These are phyloP conservation scores for Julus scanicus DNA, from an alignment of 2,888 invertebrate species.

Conservation along the genomic window DNA sequence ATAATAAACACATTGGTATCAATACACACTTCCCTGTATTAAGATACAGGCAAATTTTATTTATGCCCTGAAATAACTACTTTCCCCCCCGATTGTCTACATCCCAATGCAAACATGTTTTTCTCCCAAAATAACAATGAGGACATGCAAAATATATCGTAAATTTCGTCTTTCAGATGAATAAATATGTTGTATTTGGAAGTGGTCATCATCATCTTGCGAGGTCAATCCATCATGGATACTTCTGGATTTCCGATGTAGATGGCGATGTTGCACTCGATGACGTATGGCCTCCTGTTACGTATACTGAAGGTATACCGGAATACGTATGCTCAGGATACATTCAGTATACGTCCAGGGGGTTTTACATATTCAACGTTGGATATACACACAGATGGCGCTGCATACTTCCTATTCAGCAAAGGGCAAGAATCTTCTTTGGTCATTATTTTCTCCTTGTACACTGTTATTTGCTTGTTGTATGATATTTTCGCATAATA, in stretches of 20 bases:
- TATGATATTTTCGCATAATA: neutral
- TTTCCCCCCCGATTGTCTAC: neutral
- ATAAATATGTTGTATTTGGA: neutral
- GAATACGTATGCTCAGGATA: slow-evolving; percentile 98
- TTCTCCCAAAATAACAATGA: neutral
- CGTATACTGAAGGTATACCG: slow-evolving; percentile 99
- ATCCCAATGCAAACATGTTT: neutral
- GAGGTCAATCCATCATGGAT: neutral
- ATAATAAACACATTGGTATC: neutral
- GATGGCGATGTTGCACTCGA: slow-evolving; percentile 54
- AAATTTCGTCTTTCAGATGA: slow-evolving; percentile 19
- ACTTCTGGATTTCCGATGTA: neutral
- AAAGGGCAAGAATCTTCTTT: neutral
- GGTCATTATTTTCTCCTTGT: neutral
- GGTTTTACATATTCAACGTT: slow-evolving; percentile 68
- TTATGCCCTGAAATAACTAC: neutral
- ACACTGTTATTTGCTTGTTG: neutral
- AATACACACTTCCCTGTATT: neutral
- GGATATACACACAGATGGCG: slow-evolving; percentile 1
- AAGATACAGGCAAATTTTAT: neutral
- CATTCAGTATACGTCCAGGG: slow-evolving; percentile 99
- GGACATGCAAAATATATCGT: neutral
- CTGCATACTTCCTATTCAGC: neutral
- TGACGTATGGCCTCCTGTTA: slow-evolving; percentile 95
- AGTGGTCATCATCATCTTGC: slow-evolving; percentile 23